phyloP scores from a whole-genome alignment of 2,888 invertebrate genomes.

The Osmoderma eremita region DNA sequence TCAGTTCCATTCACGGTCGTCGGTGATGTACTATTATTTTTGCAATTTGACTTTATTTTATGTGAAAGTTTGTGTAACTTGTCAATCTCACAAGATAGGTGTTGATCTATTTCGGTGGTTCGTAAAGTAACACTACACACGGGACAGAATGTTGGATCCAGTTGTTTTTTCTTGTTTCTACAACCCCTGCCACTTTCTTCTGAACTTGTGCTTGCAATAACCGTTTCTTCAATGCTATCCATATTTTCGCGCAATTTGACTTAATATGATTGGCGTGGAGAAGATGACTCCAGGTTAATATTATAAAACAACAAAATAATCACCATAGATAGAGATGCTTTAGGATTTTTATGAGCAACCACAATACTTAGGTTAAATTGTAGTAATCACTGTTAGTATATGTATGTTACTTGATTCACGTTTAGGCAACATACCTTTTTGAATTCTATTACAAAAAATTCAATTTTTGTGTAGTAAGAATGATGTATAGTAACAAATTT shows the following conservation, averaged over 20 bases:
- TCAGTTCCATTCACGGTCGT: slow-evolving; percentile 63
- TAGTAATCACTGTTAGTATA: background rate
- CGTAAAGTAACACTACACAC: slow-evolving; percentile 88
- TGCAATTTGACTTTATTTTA: slow-evolving; percentile 57
- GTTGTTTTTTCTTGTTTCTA: slow-evolving; percentile 70
- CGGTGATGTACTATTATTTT: slow-evolving; percentile 62
- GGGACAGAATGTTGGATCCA: slow-evolving; percentile 84
- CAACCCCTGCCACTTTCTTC: slow-evolving; percentile 61
- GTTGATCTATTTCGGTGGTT: slow-evolving; percentile 83
- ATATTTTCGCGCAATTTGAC: slow-evolving; percentile 36
- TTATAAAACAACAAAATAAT: slow-evolving; percentile 30
- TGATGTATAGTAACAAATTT: background rate
- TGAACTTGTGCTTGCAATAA: slow-evolving; percentile 37
- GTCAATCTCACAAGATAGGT: slow-evolving; percentile 83
- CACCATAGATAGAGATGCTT: slow-evolving; percentile 34
- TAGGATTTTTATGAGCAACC: slow-evolving; percentile 33
- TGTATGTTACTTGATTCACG: background rate
- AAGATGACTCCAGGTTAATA: slow-evolving; percentile 24
- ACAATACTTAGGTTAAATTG: slow-evolving; percentile 39
- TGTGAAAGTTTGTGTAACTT: slow-evolving; percentile 70
- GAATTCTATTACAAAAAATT: background rate
- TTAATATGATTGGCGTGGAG: slow-evolving; percentile 36
- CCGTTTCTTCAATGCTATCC: slow-evolving; percentile 39
- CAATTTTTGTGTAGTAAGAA: background rate
- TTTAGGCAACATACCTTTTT: background rate